Conservation (phyloP, 64 coral and sea anemone genomes). For the Porites australiensis region DNA sequence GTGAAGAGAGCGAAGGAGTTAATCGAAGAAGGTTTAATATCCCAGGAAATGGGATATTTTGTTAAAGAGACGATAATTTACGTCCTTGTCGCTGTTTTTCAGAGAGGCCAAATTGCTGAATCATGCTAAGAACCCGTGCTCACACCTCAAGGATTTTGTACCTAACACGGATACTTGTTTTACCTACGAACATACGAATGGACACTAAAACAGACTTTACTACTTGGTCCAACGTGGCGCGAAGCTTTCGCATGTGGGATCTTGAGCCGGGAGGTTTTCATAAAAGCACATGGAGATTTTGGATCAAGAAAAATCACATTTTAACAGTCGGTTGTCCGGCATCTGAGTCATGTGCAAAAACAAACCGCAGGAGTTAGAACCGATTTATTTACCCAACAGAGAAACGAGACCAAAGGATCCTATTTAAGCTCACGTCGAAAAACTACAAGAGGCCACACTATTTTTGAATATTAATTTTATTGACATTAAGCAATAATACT, state of each 20-base stretch:
- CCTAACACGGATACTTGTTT: constrained; percentile 86
- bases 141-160: constrained; percentile 69
- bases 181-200: constrained; percentile 79
- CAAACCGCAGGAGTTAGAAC: constrained; percentile 68
- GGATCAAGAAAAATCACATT: constrained; percentile 92
- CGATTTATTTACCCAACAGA: constrained; percentile 85
- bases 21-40: no score
- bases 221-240: constrained; percentile 83
- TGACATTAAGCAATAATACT: no score
- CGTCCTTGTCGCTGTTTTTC: not conserved
- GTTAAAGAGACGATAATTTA: no score
- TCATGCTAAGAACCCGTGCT: constrained; percentile 67
- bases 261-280: constrained; percentile 86
- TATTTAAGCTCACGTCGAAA: not conserved
- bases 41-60: no score
- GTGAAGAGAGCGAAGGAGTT: no score
- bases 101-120: constrained; percentile 61
- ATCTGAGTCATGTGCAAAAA: constrained; percentile 81
- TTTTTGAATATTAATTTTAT: no score
- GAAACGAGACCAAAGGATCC: constrained; percentile 22
- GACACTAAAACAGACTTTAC: constrained; percentile 66
- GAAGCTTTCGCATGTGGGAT: constrained; percentile 91
- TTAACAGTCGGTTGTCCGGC: constrained; percentile 70
- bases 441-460: no score
- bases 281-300: constrained; percentile 92